Evolutionary conservation across 23 tunicate species (phyloP).

Genomic region (Ciona savignyi): DNA sequence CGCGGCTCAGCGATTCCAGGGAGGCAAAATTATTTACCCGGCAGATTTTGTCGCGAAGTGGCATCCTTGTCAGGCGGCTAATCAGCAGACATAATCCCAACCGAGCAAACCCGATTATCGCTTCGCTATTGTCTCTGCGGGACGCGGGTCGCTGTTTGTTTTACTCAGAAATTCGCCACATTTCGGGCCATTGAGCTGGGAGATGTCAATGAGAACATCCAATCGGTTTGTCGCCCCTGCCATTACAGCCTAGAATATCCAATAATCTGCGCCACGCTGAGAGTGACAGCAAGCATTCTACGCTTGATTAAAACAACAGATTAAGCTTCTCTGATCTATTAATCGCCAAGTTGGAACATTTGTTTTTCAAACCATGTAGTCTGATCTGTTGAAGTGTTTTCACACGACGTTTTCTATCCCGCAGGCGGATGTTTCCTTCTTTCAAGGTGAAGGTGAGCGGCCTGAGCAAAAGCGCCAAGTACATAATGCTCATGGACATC

Average conservation of each 20-base stretch:
- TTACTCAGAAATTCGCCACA: neutral
- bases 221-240: conserved; percentile 1
- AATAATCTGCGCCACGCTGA: neutral
- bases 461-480: conserved; percentile 79
- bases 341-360: neutral
- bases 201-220: neutral
- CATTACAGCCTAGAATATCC: neutral
- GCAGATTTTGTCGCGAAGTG: neutral
- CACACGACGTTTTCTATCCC: conserved; percentile 56
- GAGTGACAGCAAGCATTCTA: neutral
- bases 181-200: neutral
- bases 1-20: neutral
- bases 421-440: conserved; percentile 95
- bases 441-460: conserved; percentile 85
- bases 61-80: neutral
- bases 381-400: no score
- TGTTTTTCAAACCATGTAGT: no score
- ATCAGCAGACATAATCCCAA: neutral
- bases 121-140: neutral
- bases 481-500: conserved; percentile 97
- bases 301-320: conserved; percentile 1
- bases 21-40: neutral
- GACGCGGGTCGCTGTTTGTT: neutral
- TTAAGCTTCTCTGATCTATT: neutral
- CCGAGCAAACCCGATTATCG: neutral